These are phyloP conservation scores for Morbakka virulenta DNA, from an alignment of 30 jellyfish, hydroid and myxozoan species.

Conservation along the genomic window DNA sequence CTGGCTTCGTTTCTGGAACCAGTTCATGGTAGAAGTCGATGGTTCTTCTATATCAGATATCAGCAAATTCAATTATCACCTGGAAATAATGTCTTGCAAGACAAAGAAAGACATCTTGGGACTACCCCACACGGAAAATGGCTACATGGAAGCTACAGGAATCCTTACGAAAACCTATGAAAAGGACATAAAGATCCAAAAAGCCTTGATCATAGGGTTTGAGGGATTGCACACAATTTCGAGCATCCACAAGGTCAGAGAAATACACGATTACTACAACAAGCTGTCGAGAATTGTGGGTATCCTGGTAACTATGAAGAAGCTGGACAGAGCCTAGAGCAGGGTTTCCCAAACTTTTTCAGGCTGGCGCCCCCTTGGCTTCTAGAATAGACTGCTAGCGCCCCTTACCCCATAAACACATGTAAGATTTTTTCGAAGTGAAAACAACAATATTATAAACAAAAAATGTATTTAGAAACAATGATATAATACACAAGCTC, in stretches of 20 bases:
- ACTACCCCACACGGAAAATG: neutral
- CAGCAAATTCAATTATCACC: slow-evolving; percentile 36
- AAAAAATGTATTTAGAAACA: too few species aligned
- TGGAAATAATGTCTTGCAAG: slow-evolving; percentile 6
- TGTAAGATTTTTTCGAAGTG: too few species aligned
- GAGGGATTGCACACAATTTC: neutral
- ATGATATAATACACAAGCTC: too few species aligned
- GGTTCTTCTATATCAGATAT: slow-evolving; percentile 39
- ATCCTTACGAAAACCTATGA: neutral
- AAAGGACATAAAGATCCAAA: neutral
- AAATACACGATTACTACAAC: slow-evolving; percentile 1
- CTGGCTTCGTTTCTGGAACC: slow-evolving; percentile 48
- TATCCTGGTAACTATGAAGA: neutral
- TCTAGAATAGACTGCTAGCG: too few species aligned
- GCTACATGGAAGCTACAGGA: neutral
- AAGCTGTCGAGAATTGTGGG: neutral
- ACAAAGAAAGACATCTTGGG: slow-evolving; percentile 1
- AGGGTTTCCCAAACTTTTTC: too few species aligned
- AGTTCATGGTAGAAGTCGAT: slow-evolving; percentile 50
- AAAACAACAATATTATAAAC: too few species aligned
- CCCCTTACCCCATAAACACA: too few species aligned
- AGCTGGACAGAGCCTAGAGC: neutral
- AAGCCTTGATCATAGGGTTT: slow-evolving; percentile 3
- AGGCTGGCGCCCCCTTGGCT: too few species aligned
- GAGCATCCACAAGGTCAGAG: neutral